Percentiles rank a stretch among this genome's conserved stretches.
Conservation (phyloP, 2,888 invertebrate genomes). For the Eurois occulta region DNA sequence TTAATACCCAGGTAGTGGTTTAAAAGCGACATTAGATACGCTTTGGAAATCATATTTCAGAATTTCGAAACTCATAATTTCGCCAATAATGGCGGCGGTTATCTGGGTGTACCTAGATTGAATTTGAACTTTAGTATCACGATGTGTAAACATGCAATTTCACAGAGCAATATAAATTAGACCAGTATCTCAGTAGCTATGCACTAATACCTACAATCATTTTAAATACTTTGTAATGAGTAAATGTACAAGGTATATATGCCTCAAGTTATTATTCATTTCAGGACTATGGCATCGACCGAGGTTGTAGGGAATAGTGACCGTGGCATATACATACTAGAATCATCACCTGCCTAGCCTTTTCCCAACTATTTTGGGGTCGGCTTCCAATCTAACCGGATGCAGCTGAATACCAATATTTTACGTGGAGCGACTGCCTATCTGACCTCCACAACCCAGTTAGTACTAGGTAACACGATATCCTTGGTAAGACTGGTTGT, state of each 20-base stretch:
- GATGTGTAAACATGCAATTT: constrained; percentile 54
- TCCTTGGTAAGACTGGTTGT: too few relatives aligned
- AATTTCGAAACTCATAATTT: constrained; percentile 50
- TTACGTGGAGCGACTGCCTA: too few relatives aligned
- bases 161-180: constrained; percentile 49
- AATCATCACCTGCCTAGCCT: too few relatives aligned
- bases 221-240: constrained; percentile 29
- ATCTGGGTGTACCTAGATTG: constrained; percentile 34
- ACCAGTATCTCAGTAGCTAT: constrained; percentile 22
- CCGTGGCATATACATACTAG: too few relatives aligned
- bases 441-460: too few relatives aligned
- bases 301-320: not conserved
- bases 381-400: too few relatives aligned
- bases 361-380: too few relatives aligned
- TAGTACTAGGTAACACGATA: too few relatives aligned
- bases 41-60: constrained; percentile 51
- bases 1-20: constrained; percentile 34
- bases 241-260: not conserved
- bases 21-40: constrained; percentile 35
- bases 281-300: not conserved
- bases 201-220: constrained; percentile 47
- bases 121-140: constrained; percentile 53
- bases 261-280: not conserved
- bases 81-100: constrained; percentile 24
- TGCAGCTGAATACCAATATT: too few relatives aligned